Conservation (phyloP, 2,113 vertebrate genomes). For the Tetraodon nigroviridis region DNA sequence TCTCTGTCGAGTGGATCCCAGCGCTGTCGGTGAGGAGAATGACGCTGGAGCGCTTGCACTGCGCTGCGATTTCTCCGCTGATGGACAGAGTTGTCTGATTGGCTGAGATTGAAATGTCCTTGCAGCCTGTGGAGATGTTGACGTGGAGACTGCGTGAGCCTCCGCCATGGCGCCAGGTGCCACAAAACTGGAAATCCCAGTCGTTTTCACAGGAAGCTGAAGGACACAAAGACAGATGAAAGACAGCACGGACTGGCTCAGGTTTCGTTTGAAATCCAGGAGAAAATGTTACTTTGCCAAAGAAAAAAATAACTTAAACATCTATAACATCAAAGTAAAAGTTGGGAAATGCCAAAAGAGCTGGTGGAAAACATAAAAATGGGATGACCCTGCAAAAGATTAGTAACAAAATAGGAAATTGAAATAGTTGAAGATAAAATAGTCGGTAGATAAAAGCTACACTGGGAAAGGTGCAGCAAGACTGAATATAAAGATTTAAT, state of each 20-base stretch:
- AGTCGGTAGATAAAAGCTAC: too few relatives aligned
- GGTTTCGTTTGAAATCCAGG: too few relatives aligned
- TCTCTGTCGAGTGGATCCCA: rapidly evolving
- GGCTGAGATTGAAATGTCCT: constrained; percentile 50
- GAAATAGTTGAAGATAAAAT: too few relatives aligned
- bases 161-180: constrained; percentile 54
- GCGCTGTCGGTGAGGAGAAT: neutral
- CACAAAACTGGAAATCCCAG: constrained; percentile 56
- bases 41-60: constrained; percentile 1
- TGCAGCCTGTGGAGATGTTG: constrained; percentile 57
- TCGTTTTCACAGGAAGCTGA: constrained; percentile 48
- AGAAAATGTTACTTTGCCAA: too few relatives aligned
- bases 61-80: constrained; percentile 45
- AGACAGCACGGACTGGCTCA: neutral
- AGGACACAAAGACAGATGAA: neutral
- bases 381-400: too few relatives aligned
- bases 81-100: constrained; percentile 55
- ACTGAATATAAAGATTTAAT: too few relatives aligned
- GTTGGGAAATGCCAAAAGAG: too few relatives aligned
- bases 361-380: too few relatives aligned
- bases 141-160: constrained; percentile 18
- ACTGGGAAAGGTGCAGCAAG: too few relatives aligned
- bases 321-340: too few relatives aligned
- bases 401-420: too few relatives aligned
- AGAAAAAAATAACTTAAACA: too few relatives aligned